Conservation (phyloP, 2,888 invertebrate genomes). For the Mesorhabditis sp. region DNA sequence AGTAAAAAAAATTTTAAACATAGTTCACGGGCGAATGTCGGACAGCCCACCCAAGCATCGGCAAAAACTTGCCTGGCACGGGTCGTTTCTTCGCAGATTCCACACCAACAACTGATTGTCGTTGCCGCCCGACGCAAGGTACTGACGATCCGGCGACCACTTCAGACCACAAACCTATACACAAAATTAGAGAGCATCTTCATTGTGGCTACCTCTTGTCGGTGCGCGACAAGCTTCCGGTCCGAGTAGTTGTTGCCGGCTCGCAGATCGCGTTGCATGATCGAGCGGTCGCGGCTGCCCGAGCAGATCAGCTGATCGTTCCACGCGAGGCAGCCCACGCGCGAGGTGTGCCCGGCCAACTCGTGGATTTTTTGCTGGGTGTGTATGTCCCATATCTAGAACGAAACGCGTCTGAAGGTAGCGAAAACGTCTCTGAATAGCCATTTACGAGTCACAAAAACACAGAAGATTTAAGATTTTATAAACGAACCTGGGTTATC, state of each 20-base stretch:
- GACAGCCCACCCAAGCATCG: too few relatives aligned
- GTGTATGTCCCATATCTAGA: conserved; percentile 93
- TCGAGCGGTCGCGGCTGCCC: conserved; percentile 82
- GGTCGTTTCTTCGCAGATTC: conserved; percentile 75
- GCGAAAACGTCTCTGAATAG: too few relatives aligned
- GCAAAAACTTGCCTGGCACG: conserved; percentile 59
- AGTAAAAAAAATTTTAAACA: too few relatives aligned
- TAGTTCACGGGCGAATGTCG: too few relatives aligned
- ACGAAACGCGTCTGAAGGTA: conserved; percentile 6
- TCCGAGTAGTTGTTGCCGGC: conserved; percentile 71
- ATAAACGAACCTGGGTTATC: conserved; percentile 25
- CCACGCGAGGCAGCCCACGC: conserved; percentile 58
- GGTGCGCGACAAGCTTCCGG: conserved; percentile 80
- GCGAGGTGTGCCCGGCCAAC: conserved; percentile 42
- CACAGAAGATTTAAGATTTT: neutral
- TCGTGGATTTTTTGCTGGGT: conserved; percentile 78
- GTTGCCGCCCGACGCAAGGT: conserved; percentile 95
- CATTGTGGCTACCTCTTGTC: conserved; percentile 76
- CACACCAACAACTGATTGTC: conserved; percentile 92
- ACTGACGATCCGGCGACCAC: conserved; percentile 96
- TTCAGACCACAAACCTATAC: conserved; percentile 80
- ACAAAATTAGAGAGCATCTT: neutral
- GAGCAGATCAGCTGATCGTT: conserved; percentile 64
- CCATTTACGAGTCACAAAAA: neutral
- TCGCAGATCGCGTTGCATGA: conserved; percentile 87